phyloP scores from a whole-genome alignment of 2,797 vertebrate genomes.

The Hyperoplus lanceolatus region DNA sequence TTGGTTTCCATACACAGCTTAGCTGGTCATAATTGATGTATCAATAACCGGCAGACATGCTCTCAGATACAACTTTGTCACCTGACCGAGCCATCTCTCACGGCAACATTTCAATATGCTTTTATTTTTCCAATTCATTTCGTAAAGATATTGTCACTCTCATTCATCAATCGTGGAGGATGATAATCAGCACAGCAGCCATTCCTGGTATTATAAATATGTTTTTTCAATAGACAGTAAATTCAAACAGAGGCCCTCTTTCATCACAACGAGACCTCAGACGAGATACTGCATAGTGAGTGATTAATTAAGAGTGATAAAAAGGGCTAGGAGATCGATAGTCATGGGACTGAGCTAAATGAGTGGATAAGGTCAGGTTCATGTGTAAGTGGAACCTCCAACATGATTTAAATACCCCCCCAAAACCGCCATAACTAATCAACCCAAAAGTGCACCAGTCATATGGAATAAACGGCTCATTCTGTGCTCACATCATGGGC shows the following conservation, averaged over 20 bases:
- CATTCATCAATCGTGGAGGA: neutral
- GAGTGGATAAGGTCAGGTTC: neutral
- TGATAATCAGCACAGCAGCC: neutral
- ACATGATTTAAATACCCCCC: neutral
- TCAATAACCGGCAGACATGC: neutral
- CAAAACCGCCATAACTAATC: neutral
- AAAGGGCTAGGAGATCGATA: too few species aligned
- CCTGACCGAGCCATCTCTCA: neutral
- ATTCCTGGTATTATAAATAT: neutral
- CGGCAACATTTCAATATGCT: neutral
- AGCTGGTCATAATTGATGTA: constrained; percentile 36
- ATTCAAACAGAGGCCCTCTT: too few species aligned
- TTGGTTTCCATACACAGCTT: constrained; percentile 1
- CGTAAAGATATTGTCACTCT: neutral
- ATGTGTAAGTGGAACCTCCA: neutral
- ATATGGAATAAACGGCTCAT: neutral
- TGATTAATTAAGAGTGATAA: neutral
- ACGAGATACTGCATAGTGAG: neutral
- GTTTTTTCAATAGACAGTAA: neutral
- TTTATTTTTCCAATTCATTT: neutral
- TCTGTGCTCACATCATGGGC: neutral
- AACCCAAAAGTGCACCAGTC: neutral
- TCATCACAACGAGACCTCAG: too few species aligned
- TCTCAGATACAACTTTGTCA: constrained; percentile 1
- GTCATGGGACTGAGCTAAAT: too few species aligned